Conservation (phyloP, 2,113 vertebrate genomes). For the Dermatemys mawii region DNA sequence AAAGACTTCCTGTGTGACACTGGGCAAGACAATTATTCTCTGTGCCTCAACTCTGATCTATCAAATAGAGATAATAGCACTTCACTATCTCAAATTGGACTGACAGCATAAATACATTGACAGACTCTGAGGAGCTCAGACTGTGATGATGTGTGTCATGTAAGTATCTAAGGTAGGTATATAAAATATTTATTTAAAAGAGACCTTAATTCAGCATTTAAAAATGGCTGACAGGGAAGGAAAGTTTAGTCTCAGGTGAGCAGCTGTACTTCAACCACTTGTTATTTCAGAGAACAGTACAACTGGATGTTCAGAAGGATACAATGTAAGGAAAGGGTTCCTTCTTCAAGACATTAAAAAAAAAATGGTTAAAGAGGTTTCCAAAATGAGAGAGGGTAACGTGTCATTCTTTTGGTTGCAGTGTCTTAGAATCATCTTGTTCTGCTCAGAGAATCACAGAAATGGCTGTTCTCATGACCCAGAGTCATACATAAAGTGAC, state of each 20-base stretch:
- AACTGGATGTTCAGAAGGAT: background rate
- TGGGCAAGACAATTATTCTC: background rate
- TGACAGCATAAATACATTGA: background rate
- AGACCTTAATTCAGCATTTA: background rate
- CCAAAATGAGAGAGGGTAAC: background rate
- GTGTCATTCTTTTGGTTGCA: background rate
- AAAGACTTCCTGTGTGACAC: background rate
- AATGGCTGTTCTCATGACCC: background rate
- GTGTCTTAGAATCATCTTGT: background rate
- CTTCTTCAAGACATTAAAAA: background rate
- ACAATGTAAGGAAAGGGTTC: background rate
- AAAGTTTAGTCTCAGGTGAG: background rate
- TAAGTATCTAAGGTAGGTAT: background rate
- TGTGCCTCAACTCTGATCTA: background rate
- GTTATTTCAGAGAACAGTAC: background rate
- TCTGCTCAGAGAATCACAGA: background rate
- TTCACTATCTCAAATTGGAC: background rate
- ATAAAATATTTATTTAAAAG: background rate
- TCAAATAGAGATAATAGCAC: background rate
- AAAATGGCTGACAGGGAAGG: background rate
- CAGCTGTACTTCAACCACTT: background rate
- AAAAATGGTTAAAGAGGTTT: background rate
- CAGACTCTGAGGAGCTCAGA: background rate
- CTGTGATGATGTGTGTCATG: background rate
- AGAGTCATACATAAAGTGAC: background rate